A percentile compares a stretch with the other conserved stretches of the same genome.
These are phyloP conservation scores for Bos indicus DNA, from an alignment of 2,113 vertebrate genomes.

Conservation along the genomic window DNA sequence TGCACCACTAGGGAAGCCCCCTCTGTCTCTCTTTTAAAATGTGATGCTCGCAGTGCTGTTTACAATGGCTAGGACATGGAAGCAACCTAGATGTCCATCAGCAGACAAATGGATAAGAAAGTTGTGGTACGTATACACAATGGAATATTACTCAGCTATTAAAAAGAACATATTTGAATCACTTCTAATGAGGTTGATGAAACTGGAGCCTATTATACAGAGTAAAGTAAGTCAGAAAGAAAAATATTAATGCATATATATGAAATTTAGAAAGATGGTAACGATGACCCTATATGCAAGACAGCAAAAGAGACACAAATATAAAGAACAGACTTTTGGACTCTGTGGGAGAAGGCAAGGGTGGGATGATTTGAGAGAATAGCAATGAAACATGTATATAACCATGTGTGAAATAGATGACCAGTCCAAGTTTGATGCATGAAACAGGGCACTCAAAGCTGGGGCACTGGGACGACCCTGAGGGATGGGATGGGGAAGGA, in stretches of 20 bases:
- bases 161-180: background rate
- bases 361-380: background rate
- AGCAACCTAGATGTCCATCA: background rate
- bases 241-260: background rate
- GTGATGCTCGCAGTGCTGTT: fast-evolving
- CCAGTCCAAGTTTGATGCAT: background rate
- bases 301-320: background rate
- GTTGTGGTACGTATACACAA: background rate
- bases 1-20: background rate
- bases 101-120: background rate
- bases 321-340: background rate
- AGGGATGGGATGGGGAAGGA: background rate
- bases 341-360: background rate
- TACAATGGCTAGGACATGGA: background rate
- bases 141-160: background rate
- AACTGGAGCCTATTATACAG: background rate
- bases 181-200: background rate
- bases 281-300: background rate
- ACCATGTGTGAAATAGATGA: background rate
- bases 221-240: background rate
- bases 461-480: background rate
- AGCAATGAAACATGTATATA: background rate
- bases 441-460: background rate
- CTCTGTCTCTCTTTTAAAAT: background rate
- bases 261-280: background rate